Conservation (phyloP, 1,140 invertebrate species). For the Zaprionus africanus region DNA sequence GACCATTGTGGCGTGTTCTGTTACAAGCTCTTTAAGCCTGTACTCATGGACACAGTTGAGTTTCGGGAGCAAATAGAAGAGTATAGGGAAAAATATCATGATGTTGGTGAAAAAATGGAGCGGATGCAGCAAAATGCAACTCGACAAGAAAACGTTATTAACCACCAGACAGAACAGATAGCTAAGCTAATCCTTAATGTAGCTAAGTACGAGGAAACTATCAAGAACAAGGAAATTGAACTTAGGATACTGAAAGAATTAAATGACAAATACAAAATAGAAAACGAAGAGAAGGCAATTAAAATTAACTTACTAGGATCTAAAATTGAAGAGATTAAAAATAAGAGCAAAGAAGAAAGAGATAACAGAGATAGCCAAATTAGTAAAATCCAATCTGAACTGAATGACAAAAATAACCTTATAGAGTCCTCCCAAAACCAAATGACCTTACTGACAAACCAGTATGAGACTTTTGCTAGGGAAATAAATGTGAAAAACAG, state of each 20-base stretch:
- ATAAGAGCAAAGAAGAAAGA: too few relatives aligned
- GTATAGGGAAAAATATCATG: neutral
- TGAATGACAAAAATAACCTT: too few relatives aligned
- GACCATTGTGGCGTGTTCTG: neutral
- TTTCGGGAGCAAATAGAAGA: neutral
- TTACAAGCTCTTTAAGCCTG: neutral
- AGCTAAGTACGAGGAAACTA: neutral
- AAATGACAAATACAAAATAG: neutral
- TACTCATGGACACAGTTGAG: neutral
- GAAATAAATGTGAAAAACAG: too few relatives aligned
- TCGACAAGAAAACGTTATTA: neutral
- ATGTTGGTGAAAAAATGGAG: neutral
- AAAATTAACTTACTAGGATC: neutral
- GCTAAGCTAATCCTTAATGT: neutral
- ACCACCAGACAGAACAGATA: neutral
- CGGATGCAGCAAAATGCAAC: neutral
- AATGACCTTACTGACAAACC: too few relatives aligned
- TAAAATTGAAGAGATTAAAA: neutral
- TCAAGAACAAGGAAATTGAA: neutral
- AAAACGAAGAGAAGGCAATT: neutral
- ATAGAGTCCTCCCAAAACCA: too few relatives aligned
- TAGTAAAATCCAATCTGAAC: too few relatives aligned
- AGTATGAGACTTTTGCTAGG: too few relatives aligned
- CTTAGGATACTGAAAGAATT: neutral
- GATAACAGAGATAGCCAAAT: too few relatives aligned